These are phyloP conservation scores for Musca domestica DNA, from an alignment of 1,140 invertebrate species.

Conservation along the genomic window DNA sequence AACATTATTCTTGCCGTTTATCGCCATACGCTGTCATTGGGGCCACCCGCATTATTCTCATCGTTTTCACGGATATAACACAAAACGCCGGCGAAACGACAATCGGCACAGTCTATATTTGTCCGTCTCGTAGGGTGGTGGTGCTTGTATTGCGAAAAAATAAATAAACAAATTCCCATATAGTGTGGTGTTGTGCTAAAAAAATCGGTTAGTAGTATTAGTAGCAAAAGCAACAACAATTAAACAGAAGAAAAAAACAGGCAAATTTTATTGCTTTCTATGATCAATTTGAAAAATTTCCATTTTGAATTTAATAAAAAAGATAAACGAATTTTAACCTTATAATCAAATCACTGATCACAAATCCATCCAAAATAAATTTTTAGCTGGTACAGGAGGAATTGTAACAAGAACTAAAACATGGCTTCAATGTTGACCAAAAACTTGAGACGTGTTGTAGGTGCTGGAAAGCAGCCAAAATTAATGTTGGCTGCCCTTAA, in stretches of 20 bases:
- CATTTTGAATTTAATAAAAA: not conserved
- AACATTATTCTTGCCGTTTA: too few species aligned
- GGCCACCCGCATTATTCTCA: too few species aligned
- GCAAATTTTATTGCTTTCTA: too few species aligned
- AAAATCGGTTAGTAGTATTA: slow-evolving; percentile 9
- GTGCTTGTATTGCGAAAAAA: not conserved
- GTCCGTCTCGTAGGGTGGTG: too few species aligned
- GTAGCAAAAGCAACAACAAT: not conserved
- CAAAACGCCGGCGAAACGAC: too few species aligned
- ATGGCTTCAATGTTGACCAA: slow-evolving; percentile 28
- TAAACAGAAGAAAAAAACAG: not conserved
- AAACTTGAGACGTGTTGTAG: slow-evolving; percentile 13
- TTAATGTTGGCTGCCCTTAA: slow-evolving; percentile 27
- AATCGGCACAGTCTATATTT: too few species aligned
- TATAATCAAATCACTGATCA: too few species aligned
- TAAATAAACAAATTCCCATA: slow-evolving; percentile 13
- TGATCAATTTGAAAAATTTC: too few species aligned
- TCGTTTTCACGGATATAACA: too few species aligned
- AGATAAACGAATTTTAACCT: not conserved
- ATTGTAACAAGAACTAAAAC: slow-evolving; percentile 1
- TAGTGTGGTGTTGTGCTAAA: slow-evolving; percentile 9
- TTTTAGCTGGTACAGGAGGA: not conserved
- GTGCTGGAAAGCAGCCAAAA: slow-evolving; percentile 4
- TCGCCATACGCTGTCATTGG: too few species aligned
- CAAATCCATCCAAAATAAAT: not conserved